Conservation (phyloP, 2,888 invertebrate species). For the Hypomecis punctinalis region DNA sequence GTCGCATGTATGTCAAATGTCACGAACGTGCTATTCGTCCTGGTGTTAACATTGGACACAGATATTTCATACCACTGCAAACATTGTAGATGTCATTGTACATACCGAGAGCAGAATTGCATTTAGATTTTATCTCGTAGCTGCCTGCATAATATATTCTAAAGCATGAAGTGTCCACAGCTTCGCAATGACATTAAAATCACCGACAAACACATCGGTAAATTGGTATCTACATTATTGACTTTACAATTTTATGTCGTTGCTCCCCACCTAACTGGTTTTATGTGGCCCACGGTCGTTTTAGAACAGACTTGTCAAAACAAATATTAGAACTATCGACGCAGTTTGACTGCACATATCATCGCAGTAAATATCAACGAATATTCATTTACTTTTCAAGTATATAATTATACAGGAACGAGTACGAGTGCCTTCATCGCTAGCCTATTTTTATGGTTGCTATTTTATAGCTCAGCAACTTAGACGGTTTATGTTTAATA, state of each 20-base stretch:
- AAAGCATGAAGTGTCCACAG: slow-evolving; percentile 13
- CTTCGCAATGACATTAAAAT: slow-evolving; percentile 23
- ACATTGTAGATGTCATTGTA: slow-evolving; percentile 10
- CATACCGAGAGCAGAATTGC: not conserved
- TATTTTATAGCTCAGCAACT: too few relatives aligned
- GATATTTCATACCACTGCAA: not conserved
- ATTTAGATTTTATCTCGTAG: slow-evolving; percentile 3
- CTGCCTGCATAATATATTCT: slow-evolving; percentile 16
- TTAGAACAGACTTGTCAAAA: slow-evolving; percentile 31
- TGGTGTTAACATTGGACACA: slow-evolving; percentile 8
- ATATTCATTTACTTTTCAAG: too few relatives aligned
- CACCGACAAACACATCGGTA: slow-evolving; percentile 10
- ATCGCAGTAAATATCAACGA: not conserved
- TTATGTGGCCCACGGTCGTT: slow-evolving; percentile 30
- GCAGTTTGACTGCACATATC: slow-evolving; percentile 19
- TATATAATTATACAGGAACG: too few relatives aligned
- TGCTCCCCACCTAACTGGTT: slow-evolving; percentile 33
- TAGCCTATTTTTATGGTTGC: too few relatives aligned
- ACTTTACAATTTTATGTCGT: slow-evolving; percentile 32
- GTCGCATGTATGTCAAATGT: slow-evolving; percentile 4
- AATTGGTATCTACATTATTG: slow-evolving; percentile 24
- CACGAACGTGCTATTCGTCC: slow-evolving; percentile 6
- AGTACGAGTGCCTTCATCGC: too few relatives aligned
- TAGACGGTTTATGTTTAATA: too few relatives aligned
- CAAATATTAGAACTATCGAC: slow-evolving; percentile 22